Evolutionary conservation across 1,140 invertebrate genomes (phyloP).

Genomic region (Ostrea edulis): DNA sequence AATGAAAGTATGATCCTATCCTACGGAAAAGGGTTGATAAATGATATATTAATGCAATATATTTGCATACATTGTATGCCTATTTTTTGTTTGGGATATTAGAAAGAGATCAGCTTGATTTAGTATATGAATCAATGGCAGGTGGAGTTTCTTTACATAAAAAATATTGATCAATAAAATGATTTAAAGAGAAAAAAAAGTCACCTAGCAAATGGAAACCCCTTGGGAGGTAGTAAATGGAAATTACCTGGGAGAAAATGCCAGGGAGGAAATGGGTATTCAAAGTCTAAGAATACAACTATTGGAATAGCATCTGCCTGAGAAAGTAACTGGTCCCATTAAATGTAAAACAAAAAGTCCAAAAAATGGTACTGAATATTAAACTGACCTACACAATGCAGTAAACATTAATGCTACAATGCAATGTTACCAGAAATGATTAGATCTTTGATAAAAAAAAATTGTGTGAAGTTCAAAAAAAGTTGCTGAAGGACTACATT

Average conservation of each 20-base stretch:
- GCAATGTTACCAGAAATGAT: background rate
- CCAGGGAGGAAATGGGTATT: background rate
- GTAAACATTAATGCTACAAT: too few species aligned
- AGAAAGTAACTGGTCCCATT: slow-evolving; percentile 5
- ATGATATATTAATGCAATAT: background rate
- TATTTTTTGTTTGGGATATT: too few species aligned
- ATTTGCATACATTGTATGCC: background rate
- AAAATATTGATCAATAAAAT: too few species aligned
- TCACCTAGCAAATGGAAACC: background rate
- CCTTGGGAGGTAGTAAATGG: background rate
- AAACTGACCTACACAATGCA: background rate
- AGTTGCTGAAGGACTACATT: background rate
- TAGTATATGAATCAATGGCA: too few species aligned
- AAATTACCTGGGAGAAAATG: background rate
- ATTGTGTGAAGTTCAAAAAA: background rate
- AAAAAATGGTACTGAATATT: background rate
- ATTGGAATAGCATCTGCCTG: too few species aligned
- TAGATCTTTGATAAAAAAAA: background rate
- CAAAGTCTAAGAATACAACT: too few species aligned
- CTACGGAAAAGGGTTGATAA: too few species aligned
- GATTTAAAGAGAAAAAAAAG: background rate
- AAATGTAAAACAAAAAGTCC: background rate
- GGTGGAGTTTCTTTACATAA: too few species aligned
- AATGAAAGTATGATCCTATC: background rate
- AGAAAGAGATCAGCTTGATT: too few species aligned